Evolutionary conservation across 1,140 invertebrate genomes (phyloP).

Genomic region (Drosophila sproati): DNA sequence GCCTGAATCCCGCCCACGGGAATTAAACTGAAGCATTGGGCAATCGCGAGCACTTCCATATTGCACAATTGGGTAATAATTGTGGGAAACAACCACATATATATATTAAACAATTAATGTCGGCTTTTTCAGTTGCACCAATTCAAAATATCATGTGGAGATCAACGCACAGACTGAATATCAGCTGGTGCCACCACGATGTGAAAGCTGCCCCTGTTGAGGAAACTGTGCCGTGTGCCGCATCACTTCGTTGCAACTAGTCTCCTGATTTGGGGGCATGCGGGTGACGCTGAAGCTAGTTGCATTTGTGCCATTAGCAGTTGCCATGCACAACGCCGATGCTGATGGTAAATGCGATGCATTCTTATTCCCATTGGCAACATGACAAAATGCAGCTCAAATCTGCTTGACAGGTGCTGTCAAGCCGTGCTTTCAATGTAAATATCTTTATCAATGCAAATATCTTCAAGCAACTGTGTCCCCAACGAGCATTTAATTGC

Average conservation of each 20-base stretch:
- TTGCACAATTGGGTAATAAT: background rate
- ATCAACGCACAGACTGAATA: conserved; percentile 1
- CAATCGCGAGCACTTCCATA: conserved; percentile 64
- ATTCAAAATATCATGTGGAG: too few relatives aligned
- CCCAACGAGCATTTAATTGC: conserved; percentile 35
- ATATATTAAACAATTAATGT: too few relatives aligned
- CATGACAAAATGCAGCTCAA: conserved; percentile 21
- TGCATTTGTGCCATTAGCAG: background rate
- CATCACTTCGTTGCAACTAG: background rate
- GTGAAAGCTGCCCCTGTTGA: conserved; percentile 71
- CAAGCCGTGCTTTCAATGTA: background rate
- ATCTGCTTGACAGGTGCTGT: background rate
- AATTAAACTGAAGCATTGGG: conserved; percentile 82
- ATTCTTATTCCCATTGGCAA: conserved; percentile 12
- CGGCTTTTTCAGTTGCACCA: too few relatives aligned
- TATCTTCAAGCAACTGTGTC: background rate
- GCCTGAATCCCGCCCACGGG: conserved; percentile 68
- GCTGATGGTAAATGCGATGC: background rate
- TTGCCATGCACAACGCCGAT: background rate
- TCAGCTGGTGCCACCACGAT: conserved; percentile 68
- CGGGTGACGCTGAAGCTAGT: background rate
- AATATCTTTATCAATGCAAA: background rate
- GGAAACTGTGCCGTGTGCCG: conserved; percentile 29
- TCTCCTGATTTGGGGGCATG: background rate
- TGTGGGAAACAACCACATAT: too few relatives aligned